Base-by-base conservation (phyloP, 2,797 vertebrate genomes). In the Champsocephalus esox region DNA sequence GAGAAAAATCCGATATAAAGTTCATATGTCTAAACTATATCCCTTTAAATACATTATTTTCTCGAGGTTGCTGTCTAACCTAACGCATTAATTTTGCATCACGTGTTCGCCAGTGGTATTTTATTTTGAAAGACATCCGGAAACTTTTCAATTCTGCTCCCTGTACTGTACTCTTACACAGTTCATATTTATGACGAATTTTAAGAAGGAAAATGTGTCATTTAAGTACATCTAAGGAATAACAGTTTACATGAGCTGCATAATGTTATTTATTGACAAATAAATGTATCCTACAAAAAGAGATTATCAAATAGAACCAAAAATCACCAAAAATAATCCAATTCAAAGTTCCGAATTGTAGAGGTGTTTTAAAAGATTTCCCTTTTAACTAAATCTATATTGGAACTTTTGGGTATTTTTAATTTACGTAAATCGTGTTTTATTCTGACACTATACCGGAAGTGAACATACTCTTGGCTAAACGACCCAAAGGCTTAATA, bases 361-460 rank as follows among this genome's bases (percentile, higher is more conserved):
- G 2, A 2, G 0, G 2, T 13, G 12, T 11, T 19, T 12, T 0
- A 8, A 12, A 2, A 13, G 0, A 48, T 7, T 24, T n/a, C 0
- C 4, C 3, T 2, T 3, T 10, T 55, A 72, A 24, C 0, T 2
- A 0, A 41, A 44, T 8, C 9, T 5, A 28, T 9, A 10, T 17
- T 12, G 19, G 1, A 1, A 12, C 1, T 11, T 4, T 11, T 41
- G 5, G 1, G 3, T 13, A 2, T 28, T 43, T 28, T 43, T 12
- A 12, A 12, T 24, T 9, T 0, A 0, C 1, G 0, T 6, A 5
- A 17, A 0, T 3, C 0, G 0, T 0, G 0, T 21, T 77, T 87
- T 88, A 89, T 8, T 78, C 56, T 85, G 85, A 68, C 9, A 51
- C 50, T 1, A 0, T 0, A 48, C 70, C 87, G 91, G 91, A 92